Percentiles rank a stretch among this genome's conserved stretches.
phyloP scores from a whole-genome alignment of 1,140 invertebrate species.

The Magallana ariakensis region DNA sequence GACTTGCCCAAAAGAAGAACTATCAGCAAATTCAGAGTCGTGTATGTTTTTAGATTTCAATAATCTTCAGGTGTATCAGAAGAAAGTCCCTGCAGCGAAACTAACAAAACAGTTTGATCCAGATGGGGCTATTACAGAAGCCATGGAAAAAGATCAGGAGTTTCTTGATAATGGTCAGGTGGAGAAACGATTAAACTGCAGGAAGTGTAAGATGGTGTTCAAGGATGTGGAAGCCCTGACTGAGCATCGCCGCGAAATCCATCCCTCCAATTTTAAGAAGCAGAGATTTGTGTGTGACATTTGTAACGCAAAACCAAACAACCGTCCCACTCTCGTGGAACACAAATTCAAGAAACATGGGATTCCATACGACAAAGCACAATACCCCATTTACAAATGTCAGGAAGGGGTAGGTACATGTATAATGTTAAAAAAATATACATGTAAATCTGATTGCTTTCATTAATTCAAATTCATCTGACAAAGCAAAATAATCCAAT shows the following conservation, averaged over 20 bases:
- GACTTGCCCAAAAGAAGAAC: not conserved
- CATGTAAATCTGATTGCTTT: not conserved
- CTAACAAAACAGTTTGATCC: slow-evolving; percentile 18
- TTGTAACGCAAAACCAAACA: slow-evolving; percentile 5
- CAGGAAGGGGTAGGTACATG: not conserved
- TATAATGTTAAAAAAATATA: not conserved
- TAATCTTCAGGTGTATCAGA: not conserved
- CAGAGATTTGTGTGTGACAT: slow-evolving; percentile 34
- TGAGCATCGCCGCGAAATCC: slow-evolving; percentile 47
- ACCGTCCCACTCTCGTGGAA: slow-evolving; percentile 41
- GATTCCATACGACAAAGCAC: slow-evolving; percentile 47
- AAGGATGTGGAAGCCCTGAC: slow-evolving; percentile 13
- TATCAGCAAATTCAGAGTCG: not conserved
- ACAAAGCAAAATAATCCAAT: too few species aligned
- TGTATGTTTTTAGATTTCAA: slow-evolving; percentile 25
- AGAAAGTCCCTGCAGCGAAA: not conserved
- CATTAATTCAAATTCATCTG: too few species aligned
- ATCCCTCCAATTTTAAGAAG: slow-evolving; percentile 15
- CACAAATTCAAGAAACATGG: slow-evolving; percentile 54
- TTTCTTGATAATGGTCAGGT: not conserved
- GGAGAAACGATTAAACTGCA: not conserved
- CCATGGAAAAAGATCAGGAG: not conserved
- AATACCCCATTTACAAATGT: slow-evolving; percentile 47
- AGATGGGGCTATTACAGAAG: not conserved
- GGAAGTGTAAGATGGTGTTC: slow-evolving; percentile 45